Evolutionary conservation across 2,113 vertebrate species (phyloP).

Genomic region (Bucco capensis): DNA sequence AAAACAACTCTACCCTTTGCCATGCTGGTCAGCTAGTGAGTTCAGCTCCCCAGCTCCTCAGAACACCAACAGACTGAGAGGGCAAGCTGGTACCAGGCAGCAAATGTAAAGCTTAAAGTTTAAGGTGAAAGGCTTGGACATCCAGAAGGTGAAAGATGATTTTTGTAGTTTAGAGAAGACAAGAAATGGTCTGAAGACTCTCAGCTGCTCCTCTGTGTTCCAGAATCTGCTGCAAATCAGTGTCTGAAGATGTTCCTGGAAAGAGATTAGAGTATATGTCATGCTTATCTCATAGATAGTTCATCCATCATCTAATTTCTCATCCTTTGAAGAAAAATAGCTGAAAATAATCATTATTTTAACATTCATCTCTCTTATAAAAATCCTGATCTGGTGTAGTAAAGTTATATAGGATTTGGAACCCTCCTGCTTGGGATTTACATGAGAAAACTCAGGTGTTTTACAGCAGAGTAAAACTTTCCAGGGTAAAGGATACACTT

Average conservation of each 20-base stretch:
- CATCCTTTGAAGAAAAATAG: neutral
- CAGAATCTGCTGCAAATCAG: neutral
- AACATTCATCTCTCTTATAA: neutral
- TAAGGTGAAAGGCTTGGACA: conserved; percentile 30
- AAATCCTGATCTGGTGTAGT: neutral
- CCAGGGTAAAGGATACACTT: neutral
- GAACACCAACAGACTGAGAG: neutral
- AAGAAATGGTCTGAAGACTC: conserved; percentile 11
- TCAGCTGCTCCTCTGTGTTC: neutral
- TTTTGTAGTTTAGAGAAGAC: conserved; percentile 23
- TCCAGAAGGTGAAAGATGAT: conserved; percentile 11
- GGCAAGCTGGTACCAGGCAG: neutral
- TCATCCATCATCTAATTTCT: neutral
- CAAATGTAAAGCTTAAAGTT: conserved; percentile 10
- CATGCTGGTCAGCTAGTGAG: conserved; percentile 72
- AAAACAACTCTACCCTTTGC: conserved; percentile 68
- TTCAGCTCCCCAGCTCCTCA: neutral
- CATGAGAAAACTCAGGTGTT: neutral
- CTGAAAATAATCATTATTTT: neutral
- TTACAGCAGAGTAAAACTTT: no score
- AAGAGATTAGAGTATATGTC: conserved; percentile 64
- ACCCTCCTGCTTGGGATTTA: neutral
- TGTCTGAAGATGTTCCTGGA: conserved; percentile 68
- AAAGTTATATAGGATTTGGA: neutral
- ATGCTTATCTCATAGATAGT: neutral